Base-by-base conservation (phyloP, 2,113 vertebrate species). In the Blennius ocellaris region DNA sequence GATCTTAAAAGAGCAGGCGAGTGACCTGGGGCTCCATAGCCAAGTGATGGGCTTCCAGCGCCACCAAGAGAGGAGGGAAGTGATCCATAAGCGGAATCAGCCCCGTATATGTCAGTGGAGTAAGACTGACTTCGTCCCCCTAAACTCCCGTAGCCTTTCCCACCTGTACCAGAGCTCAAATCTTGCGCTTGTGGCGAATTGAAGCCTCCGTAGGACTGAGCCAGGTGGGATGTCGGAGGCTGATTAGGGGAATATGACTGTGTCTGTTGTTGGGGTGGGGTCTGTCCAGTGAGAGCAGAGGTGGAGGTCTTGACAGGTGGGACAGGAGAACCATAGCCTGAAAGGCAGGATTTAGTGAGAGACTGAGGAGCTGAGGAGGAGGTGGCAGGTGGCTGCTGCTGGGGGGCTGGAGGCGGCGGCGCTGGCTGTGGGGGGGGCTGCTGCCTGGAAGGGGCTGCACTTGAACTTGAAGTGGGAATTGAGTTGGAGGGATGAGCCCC, bases 1-100 rank as follows among this genome's bases (percentile, higher is more conserved):
- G 96, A 96, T 45, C 95, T 93, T 0, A 96, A 89, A 77, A 98
- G 94, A 0, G 96, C 96, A 0, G 97, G 97, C 8, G 97, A 98
- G 72, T 98, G 97, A 10, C 96, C 96, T 2, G 97, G 95, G 47
- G 95, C 92, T 38, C 91, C 95, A 2, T 98, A 98, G 51, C 92
- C 95, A 21, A 98, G 86, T 0, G 96, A 97, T 0, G 96, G 96
- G 85, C 97, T 97, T 55, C 96, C 95, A 0, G 96, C 93, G 56
- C 94, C 94, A 15, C 92, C 94, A 10, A 94, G 77, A 52, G 93
- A 94, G 16, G 93, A 90, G 39, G 93, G 92, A 53, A 95, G 88
- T 8, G 93, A 94, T 50, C 93, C 92, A 80, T 94, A 95, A 38
- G 92, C 92, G 11, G 93, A 93, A 80, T 95, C 93, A 7, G 90